A percentile compares a stretch with the other conserved stretches of the same genome.
Evolutionary conservation across 1,140 invertebrate genomes (phyloP).

Genomic region (Piezodorus guildinii): DNA sequence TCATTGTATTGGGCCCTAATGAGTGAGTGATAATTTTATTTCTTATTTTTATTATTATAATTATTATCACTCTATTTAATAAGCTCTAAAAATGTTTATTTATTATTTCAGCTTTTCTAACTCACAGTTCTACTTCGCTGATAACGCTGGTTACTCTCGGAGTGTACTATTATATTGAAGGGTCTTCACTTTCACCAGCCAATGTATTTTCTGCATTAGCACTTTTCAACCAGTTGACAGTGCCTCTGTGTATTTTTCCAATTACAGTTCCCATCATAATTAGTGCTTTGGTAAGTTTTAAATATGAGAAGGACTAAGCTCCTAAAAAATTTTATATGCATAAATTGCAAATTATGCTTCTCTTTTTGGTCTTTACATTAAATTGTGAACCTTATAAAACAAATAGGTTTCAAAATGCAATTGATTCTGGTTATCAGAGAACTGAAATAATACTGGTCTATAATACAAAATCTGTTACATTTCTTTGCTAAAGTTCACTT

Average conservation of each 20-base stretch:
- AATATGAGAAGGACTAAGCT: too few species aligned
- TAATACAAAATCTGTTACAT: too few species aligned
- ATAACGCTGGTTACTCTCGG: slow-evolving; percentile 60
- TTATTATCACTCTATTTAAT: too few species aligned
- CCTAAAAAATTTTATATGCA: neutral
- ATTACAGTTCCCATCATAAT: slow-evolving; percentile 66
- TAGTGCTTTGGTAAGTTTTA: slow-evolving; percentile 51
- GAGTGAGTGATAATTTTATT: slow-evolving; percentile 40
- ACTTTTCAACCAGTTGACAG: slow-evolving; percentile 66
- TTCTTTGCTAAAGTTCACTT: too few species aligned
- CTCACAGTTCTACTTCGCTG: slow-evolving; percentile 57
- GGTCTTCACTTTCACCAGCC: slow-evolving; percentile 47
- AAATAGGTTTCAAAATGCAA: too few species aligned
- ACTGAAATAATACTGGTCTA: too few species aligned
- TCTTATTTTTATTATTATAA: neutral
- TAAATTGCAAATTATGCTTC: slow-evolving; percentile 23
- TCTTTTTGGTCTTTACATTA: too few species aligned
- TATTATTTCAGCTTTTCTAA: slow-evolving; percentile 51
- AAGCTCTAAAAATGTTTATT: neutral
- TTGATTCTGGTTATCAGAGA: too few species aligned
- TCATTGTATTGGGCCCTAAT: slow-evolving; percentile 61
- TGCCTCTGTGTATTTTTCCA: slow-evolving; percentile 66
- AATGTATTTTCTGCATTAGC: slow-evolving; percentile 64
- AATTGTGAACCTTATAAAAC: too few species aligned
- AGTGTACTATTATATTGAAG: slow-evolving; percentile 46